Base-by-base conservation (phyloP, 2,113 vertebrate genomes). In the Carassius auratus region DNA sequence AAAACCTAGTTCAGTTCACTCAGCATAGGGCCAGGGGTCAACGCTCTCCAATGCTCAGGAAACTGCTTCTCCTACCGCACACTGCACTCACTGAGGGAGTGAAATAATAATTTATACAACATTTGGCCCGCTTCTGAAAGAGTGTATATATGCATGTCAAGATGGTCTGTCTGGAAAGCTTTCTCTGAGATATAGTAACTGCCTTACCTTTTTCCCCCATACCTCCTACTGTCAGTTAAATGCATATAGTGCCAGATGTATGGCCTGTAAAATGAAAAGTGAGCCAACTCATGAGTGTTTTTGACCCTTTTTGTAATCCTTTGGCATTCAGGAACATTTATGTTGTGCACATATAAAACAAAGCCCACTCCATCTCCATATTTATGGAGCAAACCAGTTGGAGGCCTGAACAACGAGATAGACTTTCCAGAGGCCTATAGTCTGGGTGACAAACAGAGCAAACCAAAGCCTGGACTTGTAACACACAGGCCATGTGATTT, bases 1-100 rank as follows among this genome's bases (percentile, higher is more conserved):
- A 92, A 92, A 83, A 71, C 50, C 59, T 84, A 89, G 89, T 84
- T 84, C 76, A 87, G 84, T 81, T 84, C 55, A 69, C 30, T 76
- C 61, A 78, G 71, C 55, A 57, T 76, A 19, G 42, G 61, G 85
- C 87, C 86, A 90, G 81, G 81, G 85, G 89, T 88, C 88, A 84
- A 59, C 13, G 5, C 76, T 59, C 76, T 57, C 78, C 83, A 0
- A 8, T 78, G 57, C 36, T 66, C 71, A 71, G 77, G 64, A 61
- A 83, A 78, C 74, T 23, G 13, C 85, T 82, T 8, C 9, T 78
- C 62, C 84, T 59, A 59, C 57, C 50, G 13, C 13, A 15, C 36
- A 68, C 38, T 69, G 50, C n/a, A 59, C 75, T 48, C 62, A 52
- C 33, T 71, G 84, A 59, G 23, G 61, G 77, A 30, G 64, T 81